Conservation (phyloP, 1,140 invertebrate species). For the Sesamia nonagrioides region DNA sequence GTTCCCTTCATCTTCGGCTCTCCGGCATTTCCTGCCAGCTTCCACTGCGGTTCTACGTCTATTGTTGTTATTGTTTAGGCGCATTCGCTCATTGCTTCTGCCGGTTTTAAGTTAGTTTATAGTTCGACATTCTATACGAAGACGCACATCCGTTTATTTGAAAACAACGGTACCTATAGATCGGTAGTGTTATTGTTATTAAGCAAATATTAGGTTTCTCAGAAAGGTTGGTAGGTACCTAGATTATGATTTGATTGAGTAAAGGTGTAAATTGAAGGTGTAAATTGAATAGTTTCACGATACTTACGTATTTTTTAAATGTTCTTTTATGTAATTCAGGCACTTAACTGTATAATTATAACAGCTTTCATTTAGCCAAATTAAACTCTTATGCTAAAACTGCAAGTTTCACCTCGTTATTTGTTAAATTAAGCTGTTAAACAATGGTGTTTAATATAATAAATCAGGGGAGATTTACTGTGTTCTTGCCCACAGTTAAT, state of each 20-base stretch:
- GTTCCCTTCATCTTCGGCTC: conserved; percentile 65
- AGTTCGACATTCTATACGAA: conserved; percentile 44
- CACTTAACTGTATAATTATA: background rate
- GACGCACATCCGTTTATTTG: conserved; percentile 14
- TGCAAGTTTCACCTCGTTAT: background rate
- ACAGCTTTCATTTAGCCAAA: conserved; percentile 11
- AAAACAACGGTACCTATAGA: background rate
- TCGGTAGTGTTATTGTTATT: too few relatives aligned
- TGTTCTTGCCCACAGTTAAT: conserved; percentile 27
- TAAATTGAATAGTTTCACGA: background rate
- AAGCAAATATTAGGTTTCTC: background rate
- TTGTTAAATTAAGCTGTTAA: conserved; percentile 31
- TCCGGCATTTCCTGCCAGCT: conserved; percentile 75
- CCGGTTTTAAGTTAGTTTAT: conserved; percentile 59
- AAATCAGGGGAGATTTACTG: conserved; percentile 45
- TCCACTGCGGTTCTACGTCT: conserved; percentile 52
- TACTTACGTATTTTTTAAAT: background rate
- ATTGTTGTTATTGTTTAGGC: conserved; percentile 73
- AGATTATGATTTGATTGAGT: background rate
- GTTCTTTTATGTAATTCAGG: background rate
- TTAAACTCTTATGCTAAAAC: background rate
- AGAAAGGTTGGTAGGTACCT: background rate
- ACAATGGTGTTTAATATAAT: conserved; percentile 23
- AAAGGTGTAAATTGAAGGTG: background rate
- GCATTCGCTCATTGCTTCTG: conserved; percentile 52